Percentiles rank a stretch among this genome's conserved stretches.
These are phyloP conservation scores for Helicoverpa armigera DNA, from an alignment of 1,140 invertebrate genomes.

Conservation along the genomic window DNA sequence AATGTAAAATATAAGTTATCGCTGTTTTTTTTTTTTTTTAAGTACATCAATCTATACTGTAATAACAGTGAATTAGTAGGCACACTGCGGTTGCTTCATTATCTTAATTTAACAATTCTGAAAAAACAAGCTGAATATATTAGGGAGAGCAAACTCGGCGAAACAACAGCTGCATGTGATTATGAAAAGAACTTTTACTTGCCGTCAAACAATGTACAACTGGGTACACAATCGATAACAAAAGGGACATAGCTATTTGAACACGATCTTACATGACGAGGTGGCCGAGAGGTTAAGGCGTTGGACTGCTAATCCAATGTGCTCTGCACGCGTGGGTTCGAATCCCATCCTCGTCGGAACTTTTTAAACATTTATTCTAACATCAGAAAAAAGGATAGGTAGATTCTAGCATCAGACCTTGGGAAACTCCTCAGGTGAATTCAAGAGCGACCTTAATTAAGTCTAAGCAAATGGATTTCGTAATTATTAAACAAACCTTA, in stretches of 20 bases:
- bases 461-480: slow-evolving; percentile 35
- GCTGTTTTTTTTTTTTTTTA: no score
- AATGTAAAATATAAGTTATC: no score
- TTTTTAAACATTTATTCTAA: slow-evolving; percentile 50
- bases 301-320: slow-evolving; percentile 93
- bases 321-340: slow-evolving; percentile 94
- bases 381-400: background rate
- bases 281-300: slow-evolving; percentile 96
- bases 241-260: slow-evolving; percentile 56
- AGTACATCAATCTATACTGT: no score
- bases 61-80: background rate
- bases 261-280: slow-evolving; percentile 87
- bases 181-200: slow-evolving; percentile 37
- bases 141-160: slow-evolving; percentile 16
- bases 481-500: slow-evolving; percentile 27
- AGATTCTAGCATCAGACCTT: background rate
- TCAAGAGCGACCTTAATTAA: slow-evolving; percentile 42
- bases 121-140: slow-evolving; percentile 48
- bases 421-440: background rate
- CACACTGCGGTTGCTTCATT: background rate
- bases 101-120: slow-evolving; percentile 35
- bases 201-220: slow-evolving; percentile 11
- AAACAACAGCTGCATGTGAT: slow-evolving; percentile 48
- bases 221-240: slow-evolving; percentile 25
- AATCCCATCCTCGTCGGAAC: slow-evolving; percentile 94